phyloP scores from a whole-genome alignment of 2,113 vertebrate species.

The Malurus elegans region DNA sequence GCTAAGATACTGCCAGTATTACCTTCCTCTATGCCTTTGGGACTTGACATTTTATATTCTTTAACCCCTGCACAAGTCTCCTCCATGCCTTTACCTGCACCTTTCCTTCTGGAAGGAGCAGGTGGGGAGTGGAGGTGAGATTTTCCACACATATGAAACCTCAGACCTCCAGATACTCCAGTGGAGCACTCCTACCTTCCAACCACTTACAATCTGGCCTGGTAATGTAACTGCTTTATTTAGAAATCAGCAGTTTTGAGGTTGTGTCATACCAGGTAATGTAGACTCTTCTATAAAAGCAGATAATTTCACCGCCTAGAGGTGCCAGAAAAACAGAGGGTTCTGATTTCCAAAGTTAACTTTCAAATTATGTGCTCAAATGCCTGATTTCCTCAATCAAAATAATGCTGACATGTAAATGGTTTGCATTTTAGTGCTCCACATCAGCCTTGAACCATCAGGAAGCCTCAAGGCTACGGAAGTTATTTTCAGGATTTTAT shows the following conservation, averaged over 20 bases:
- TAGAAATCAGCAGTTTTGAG: background rate
- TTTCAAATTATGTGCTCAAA: background rate
- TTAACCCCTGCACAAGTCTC: background rate
- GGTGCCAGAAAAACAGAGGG: background rate
- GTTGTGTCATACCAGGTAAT: background rate
- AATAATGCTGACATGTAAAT: background rate
- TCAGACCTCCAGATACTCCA: background rate
- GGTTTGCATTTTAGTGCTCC: background rate
- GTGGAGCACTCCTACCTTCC: background rate
- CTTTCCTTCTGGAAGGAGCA: background rate
- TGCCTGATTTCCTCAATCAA: background rate
- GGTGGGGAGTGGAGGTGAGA: background rate
- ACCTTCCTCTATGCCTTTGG: background rate
- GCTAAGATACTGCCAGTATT: slow-evolving; percentile 34
- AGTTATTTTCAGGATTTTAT: background rate
- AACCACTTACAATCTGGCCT: background rate
- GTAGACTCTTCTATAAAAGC: background rate
- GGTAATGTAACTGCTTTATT: background rate
- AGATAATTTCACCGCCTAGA: background rate
- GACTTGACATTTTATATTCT: background rate
- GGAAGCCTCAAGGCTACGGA: background rate
- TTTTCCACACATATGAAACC: background rate
- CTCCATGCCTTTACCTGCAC: background rate
- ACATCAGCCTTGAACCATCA: background rate
- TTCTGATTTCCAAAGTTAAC: background rate